Evolutionary conservation across 2,113 vertebrate genomes (phyloP).

Genomic region (Austrofundulus limnaeus): DNA sequence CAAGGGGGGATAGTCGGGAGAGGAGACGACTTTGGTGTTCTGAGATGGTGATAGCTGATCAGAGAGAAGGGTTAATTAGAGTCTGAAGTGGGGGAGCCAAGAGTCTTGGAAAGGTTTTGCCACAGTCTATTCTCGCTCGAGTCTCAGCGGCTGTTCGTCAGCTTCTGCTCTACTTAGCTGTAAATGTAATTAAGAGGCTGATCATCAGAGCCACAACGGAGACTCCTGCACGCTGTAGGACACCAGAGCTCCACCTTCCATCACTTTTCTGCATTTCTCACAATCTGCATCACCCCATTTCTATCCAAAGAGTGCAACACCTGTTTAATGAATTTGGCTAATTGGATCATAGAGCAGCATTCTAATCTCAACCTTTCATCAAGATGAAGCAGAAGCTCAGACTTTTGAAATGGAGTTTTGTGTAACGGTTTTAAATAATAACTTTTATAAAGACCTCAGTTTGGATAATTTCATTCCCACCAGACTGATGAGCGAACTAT

Average conservation of each 20-base stretch:
- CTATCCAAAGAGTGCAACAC: conserved; percentile 39
- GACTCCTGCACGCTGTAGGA: conserved; percentile 54
- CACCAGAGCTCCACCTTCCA: conserved; percentile 52
- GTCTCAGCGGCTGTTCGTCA: conserved; percentile 58
- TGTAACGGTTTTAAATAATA: too few species aligned
- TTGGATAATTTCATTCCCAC: too few species aligned
- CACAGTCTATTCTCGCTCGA: conserved; percentile 51
- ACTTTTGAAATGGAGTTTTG: too few species aligned
- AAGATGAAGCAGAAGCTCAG: conserved; percentile 11
- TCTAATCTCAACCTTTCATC: conserved; percentile 41
- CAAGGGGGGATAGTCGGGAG: conserved; percentile 28
- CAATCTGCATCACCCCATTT: too few species aligned
- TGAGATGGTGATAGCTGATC: conserved; percentile 47
- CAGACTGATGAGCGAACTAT: too few species aligned
- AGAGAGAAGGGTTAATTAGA: conserved; percentile 48
- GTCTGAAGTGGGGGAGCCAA: conserved; percentile 51
- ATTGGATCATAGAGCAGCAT: too few species aligned
- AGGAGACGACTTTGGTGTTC: conserved; percentile 35
- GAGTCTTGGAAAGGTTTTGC: conserved; percentile 51
- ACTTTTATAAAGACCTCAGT: too few species aligned
- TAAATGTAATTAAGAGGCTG: conserved; percentile 77
- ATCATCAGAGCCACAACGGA: conserved; percentile 64
- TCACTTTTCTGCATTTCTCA: too few species aligned
- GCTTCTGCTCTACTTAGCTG: conserved; percentile 72
- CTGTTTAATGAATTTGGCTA: conserved; percentile 49